Percentiles rank a stretch among this genome's conserved stretches.
phyloP scores from a whole-genome alignment of 2,888 invertebrate genomes.

The Lasioglossum figueresi region DNA sequence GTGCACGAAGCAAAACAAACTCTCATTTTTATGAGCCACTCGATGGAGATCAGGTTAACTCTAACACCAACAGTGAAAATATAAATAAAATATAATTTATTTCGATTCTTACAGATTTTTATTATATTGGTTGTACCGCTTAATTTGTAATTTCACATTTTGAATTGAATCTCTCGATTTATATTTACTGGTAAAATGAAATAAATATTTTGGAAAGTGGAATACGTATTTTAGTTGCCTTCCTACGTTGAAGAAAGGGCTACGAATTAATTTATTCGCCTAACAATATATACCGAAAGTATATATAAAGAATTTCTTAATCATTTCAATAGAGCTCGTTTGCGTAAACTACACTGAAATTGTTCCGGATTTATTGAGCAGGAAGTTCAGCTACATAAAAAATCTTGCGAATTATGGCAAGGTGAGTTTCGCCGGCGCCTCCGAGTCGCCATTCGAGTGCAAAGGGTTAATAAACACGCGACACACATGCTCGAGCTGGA shows the following conservation, averaged over 20 bases:
- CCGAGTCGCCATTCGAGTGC: background rate
- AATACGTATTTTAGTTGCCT: background rate
- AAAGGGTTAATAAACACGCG: conserved; percentile 7
- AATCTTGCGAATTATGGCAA: background rate
- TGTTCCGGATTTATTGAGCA: background rate
- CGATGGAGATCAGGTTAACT: background rate
- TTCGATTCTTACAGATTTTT: background rate
- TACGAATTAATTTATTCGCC: too few species aligned
- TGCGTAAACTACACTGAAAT: background rate
- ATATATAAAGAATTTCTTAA: too few species aligned
- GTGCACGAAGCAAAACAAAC: background rate
- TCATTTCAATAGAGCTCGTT: background rate
- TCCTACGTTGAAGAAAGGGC: too few species aligned
- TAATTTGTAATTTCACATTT: too few species aligned
- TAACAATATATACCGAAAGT: too few species aligned
- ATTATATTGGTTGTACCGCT: too few species aligned
- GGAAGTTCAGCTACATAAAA: background rate
- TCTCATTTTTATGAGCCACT: background rate
- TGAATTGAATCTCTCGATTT: background rate
- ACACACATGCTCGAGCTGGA: background rate
- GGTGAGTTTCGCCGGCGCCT: background rate
- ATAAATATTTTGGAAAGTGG: background rate
- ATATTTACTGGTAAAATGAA: too few species aligned
- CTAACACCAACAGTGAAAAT: background rate
- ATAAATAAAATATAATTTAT: background rate